Conservation (phyloP, 2,113 vertebrate species). For the Climacteris rufus region DNA sequence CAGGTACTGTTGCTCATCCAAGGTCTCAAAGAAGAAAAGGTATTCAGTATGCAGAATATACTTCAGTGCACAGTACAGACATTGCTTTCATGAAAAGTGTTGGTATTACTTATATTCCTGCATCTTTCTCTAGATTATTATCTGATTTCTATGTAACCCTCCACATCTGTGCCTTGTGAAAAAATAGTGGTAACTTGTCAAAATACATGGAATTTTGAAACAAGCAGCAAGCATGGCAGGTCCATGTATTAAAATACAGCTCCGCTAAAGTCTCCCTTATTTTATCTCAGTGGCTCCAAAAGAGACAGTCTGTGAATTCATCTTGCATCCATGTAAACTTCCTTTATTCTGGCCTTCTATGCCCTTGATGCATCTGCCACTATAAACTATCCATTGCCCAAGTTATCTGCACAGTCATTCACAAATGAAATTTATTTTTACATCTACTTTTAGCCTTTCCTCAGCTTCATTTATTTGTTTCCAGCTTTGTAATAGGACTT, state of each 20-base stretch:
- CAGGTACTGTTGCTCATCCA: slow-evolving; percentile 16
- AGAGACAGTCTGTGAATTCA: background rate
- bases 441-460: background rate
- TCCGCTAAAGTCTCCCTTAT: background rate
- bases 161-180: background rate
- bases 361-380: background rate
- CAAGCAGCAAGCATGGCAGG: background rate
- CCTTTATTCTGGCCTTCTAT: background rate
- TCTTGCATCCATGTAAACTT: background rate
- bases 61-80: background rate
- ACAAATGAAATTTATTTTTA: background rate
- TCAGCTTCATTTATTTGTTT: background rate
- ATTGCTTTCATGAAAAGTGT: background rate
- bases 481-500: background rate
- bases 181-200: background rate
- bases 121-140: background rate
- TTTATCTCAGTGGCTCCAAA: background rate
- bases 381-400: background rate
- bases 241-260: background rate
- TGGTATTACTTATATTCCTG: background rate
- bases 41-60: background rate
- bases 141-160: background rate
- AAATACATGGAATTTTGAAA: background rate
- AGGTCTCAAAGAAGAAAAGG: background rate
- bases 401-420: background rate